phyloP scores from a whole-genome alignment of 2,888 invertebrate genomes.

The Graphium colonna region DNA sequence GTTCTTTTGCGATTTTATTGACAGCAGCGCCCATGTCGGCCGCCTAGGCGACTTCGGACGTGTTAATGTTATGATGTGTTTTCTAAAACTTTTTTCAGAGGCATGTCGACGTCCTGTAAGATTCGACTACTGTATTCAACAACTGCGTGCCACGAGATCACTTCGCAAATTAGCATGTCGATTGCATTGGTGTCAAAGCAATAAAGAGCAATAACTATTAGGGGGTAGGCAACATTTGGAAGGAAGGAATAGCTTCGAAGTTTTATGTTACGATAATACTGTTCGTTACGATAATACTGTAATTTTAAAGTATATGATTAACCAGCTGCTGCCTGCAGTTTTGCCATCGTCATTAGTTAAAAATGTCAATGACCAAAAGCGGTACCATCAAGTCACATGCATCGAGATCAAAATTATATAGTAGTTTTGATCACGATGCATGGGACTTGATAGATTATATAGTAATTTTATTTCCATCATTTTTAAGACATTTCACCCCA shows the following conservation, averaged over 20 bases:
- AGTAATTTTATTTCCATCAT: no score
- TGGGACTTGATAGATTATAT: no score
- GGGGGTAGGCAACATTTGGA: constrained; percentile 35
- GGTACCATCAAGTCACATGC: no score
- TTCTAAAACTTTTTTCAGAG: constrained; percentile 27
- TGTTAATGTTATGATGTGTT: constrained; percentile 33
- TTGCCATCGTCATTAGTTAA: no score
- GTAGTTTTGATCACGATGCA: no score
- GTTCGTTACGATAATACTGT: no score
- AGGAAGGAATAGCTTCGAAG: neutral
- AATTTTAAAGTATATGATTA: no score
- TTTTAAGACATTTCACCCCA: no score
- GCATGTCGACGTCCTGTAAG: constrained; percentile 46
- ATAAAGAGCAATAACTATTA: constrained; percentile 59
- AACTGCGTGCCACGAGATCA: constrained; percentile 36
- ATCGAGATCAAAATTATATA: no score
- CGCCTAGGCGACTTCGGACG: constrained; percentile 33
- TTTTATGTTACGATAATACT: no score
- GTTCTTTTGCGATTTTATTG: constrained; percentile 50
- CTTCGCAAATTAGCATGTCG: constrained; percentile 46
- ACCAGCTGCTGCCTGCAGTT: no score
- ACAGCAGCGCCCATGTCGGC: constrained; percentile 68
- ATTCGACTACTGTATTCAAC: constrained; percentile 43
- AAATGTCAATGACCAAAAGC: no score
- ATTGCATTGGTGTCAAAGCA: constrained; percentile 68